Evolutionary conservation across 2,113 vertebrate species (phyloP).

Genomic region (Perccottus glenii): DNA sequence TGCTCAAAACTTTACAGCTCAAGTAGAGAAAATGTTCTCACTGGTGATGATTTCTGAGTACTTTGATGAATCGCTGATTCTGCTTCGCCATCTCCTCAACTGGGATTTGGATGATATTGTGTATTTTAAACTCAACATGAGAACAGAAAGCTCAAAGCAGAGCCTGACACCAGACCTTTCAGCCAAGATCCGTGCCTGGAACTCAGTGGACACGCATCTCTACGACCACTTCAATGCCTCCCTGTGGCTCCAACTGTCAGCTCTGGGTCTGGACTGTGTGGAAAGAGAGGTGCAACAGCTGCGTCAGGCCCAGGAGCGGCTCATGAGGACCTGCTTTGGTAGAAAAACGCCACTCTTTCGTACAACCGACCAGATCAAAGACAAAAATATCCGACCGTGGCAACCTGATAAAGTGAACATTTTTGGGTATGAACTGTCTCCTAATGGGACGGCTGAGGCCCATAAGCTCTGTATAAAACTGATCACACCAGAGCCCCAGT

Average conservation of each 20-base stretch:
- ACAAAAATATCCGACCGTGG: constrained; percentile 87
- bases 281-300: constrained; percentile 80
- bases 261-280: constrained; percentile 77
- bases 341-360: constrained; percentile 70
- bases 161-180: constrained; percentile 70
- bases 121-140: constrained; percentile 88
- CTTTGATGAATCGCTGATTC: constrained; percentile 88
- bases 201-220: constrained; percentile 81
- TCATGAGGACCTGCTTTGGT: constrained; percentile 81
- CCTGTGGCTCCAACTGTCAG: constrained; percentile 81
- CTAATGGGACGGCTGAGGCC: constrained; percentile 57
- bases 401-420: constrained; percentile 85
- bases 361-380: constrained; percentile 80
- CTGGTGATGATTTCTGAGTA: constrained; percentile 90
- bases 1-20: constrained; percentile 73
- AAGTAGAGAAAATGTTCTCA: constrained; percentile 82
- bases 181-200: constrained; percentile 82
- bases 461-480: constrained; percentile 84
- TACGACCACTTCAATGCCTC: constrained; percentile 87
- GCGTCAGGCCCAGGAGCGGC: constrained; percentile 74
- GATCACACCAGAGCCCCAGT: constrained; percentile 85
- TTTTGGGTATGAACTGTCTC: constrained; percentile 85
- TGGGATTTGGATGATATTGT: constrained; percentile 88
- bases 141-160: constrained; percentile 77
- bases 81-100: constrained; percentile 83